A percentile compares a stretch with the other conserved stretches of the same genome.
These are phyloP conservation scores for Chiroxiphia lanceolata DNA, from an alignment of 2,797 vertebrate genomes.

Conservation along the genomic window DNA sequence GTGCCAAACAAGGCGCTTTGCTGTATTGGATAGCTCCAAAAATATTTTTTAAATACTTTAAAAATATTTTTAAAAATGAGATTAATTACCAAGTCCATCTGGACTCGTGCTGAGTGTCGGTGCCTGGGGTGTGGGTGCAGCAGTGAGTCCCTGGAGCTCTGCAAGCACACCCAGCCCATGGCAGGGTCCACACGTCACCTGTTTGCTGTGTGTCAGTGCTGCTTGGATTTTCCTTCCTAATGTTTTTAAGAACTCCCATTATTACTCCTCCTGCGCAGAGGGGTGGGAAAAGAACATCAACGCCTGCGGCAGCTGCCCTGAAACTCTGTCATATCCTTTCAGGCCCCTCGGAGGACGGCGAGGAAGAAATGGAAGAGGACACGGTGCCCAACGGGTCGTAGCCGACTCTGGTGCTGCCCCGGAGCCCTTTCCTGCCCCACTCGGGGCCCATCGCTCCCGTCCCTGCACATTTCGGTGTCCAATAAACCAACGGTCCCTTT, in stretches of 20 bases:
- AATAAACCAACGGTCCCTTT: slow-evolving; percentile 52
- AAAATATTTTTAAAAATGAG: too few relatives aligned
- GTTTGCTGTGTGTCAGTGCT: fast-evolving
- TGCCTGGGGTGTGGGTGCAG: neutral
- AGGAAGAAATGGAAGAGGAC: slow-evolving; percentile 86
- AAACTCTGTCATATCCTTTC: neutral
- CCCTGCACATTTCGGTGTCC: neutral
- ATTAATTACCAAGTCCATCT: neutral
- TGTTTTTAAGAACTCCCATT: fast-evolving
- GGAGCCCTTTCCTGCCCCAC: neutral
- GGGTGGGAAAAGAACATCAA: neutral
- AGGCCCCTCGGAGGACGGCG: slow-evolving; percentile 78
- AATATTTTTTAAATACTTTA: too few relatives aligned
- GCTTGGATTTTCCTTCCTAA: fast-evolving
- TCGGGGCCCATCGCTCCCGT: neutral
- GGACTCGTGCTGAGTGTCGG: fast-evolving
- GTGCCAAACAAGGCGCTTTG: fast-evolving
- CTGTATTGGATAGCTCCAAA: neutral
- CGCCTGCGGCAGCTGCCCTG: neutral
- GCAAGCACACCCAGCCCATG: neutral
- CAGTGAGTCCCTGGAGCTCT: neutral
- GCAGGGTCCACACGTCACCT: neutral
- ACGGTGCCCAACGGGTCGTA: slow-evolving; percentile 85
- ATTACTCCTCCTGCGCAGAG: fast-evolving
- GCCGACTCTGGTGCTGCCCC: neutral